Percentiles rank a stretch among this genome's conserved stretches.
Conservation (phyloP, 2,113 vertebrate genomes). For the Dolichotis patagonum region DNA sequence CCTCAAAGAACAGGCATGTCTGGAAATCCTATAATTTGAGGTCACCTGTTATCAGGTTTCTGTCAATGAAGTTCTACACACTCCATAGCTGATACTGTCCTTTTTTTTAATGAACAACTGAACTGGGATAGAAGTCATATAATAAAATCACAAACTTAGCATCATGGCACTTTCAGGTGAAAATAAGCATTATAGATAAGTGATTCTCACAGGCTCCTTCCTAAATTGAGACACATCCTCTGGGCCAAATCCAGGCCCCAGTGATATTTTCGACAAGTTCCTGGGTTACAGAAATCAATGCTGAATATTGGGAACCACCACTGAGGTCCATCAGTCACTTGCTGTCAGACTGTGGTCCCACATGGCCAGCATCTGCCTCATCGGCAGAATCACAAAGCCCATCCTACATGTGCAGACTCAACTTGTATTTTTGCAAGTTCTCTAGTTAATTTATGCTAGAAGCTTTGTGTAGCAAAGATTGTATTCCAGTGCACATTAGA, state of each 20-base stretch:
- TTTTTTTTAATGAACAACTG: neutral
- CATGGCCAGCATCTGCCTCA: neutral
- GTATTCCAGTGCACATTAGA: neutral
- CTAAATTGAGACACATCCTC: neutral
- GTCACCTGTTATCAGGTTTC: neutral
- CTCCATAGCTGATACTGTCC: neutral
- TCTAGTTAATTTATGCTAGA: neutral
- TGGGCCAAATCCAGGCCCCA: too few species aligned
- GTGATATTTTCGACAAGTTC: neutral
- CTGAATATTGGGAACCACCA: neutral
- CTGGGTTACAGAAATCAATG: neutral
- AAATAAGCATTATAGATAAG: neutral
- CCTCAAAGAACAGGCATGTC: neutral
- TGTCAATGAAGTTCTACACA: neutral
- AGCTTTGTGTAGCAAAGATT: neutral
- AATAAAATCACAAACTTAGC: neutral
- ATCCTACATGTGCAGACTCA: neutral
- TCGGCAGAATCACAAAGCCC: neutral
- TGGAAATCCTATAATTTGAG: neutral
- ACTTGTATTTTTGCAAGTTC: neutral
- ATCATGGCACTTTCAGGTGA: neutral
- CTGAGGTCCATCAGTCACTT: neutral
- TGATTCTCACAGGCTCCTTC: neutral
- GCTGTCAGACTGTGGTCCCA: neutral
- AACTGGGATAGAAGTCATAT: neutral